Evolutionary conservation across 37 sponge, comb jelly and placozoan genomes (phyloP).

Genomic region (Petrosia ficiformis): DNA sequence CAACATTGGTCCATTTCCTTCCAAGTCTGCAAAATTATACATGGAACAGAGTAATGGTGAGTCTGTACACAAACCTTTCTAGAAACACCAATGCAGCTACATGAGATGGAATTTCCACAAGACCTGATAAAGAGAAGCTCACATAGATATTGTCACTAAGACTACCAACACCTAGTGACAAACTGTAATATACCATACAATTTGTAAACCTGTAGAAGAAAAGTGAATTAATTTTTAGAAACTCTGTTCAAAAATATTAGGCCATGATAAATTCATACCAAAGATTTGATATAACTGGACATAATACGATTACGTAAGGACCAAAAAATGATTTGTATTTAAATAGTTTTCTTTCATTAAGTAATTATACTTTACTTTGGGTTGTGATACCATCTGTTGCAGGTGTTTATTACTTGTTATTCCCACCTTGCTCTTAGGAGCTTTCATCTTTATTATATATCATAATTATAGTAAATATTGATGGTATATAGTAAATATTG

Average conservation of each 20-base stretch:
- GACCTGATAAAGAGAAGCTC: constrained; percentile 40
- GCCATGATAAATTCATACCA: too few relatives aligned
- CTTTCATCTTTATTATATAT: too few relatives aligned
- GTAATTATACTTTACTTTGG: too few relatives aligned
- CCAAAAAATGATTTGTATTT: too few relatives aligned
- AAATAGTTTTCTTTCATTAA: background rate
- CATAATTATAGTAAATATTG: too few relatives aligned
- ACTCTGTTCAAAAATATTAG: too few relatives aligned
- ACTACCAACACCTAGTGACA: constrained; percentile 41
- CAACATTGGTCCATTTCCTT: constrained; percentile 35
- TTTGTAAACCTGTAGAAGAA: constrained; percentile 35
- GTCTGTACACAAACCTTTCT: constrained; percentile 18
- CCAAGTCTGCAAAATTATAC: constrained; percentile 22
- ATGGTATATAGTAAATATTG: too few relatives aligned
- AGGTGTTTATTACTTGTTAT: too few relatives aligned
- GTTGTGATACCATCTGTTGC: too few relatives aligned
- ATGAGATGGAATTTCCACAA: constrained; percentile 51
- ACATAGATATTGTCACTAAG: constrained; percentile 52
- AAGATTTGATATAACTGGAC: too few relatives aligned
- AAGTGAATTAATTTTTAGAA: background rate
- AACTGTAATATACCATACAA: constrained; percentile 49
- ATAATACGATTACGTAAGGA: too few relatives aligned
- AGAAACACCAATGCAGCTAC: constrained; percentile 14
- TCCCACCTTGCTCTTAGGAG: too few relatives aligned
- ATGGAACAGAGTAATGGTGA: background rate